A percentile compares a stretch with the other conserved stretches of the same genome.
Evolutionary conservation across 2,797 vertebrate genomes (phyloP).

Genomic region (Diplodus puntazzo): DNA sequence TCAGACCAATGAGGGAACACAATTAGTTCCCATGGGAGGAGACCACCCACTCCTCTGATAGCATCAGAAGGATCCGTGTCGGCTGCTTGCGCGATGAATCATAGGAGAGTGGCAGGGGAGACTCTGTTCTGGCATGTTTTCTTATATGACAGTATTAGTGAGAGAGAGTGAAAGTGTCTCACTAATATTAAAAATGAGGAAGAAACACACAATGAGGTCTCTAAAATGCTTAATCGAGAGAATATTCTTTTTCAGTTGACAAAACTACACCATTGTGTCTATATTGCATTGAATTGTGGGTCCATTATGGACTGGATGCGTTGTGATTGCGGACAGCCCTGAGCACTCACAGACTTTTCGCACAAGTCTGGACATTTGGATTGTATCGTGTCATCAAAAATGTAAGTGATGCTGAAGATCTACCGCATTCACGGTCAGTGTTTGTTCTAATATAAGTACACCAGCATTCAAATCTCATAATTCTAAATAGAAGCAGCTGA

Average conservation of each 20-base stretch:
- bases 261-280: too few relatives aligned
- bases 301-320: too few relatives aligned
- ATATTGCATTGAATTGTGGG: too few relatives aligned
- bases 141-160: neutral
- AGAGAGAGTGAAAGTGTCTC: neutral
- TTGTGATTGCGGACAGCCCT: too few relatives aligned
- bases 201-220: neutral
- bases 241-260: too few relatives aligned
- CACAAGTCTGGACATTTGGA: too few relatives aligned
- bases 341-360: too few relatives aligned
- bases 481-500: neutral
- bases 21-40: neutral
- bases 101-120: neutral
- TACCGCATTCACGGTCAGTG: too few relatives aligned
- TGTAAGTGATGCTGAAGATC: neutral
- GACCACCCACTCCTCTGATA: constrained; percentile 1
- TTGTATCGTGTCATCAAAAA: neutral
- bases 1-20: neutral
- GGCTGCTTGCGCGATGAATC: constrained; percentile 22
- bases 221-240: neutral
- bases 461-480: neutral
- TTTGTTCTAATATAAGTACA: neutral
- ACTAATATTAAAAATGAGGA: neutral
- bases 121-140: constrained; percentile 32
- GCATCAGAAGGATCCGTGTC: neutral